Evolutionary conservation across 2,888 invertebrate species (phyloP).

Genomic region (Xanthorhoe spadicearia): DNA sequence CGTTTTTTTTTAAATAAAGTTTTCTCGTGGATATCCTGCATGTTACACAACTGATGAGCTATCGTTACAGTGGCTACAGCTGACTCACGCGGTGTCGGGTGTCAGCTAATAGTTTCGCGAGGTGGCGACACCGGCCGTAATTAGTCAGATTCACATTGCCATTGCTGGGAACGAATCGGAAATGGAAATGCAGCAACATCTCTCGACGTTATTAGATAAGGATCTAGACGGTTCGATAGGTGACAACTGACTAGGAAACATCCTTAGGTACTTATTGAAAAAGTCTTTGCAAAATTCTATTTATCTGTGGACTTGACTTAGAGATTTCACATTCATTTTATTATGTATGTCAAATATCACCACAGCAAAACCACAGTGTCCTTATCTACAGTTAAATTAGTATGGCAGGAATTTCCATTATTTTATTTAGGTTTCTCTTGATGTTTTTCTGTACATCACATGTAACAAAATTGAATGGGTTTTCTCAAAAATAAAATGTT

Average conservation of each 20-base stretch:
- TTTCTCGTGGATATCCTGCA: not conserved
- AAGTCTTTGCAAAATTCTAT: too few relatives aligned
- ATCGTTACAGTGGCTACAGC: slow-evolving; percentile 13
- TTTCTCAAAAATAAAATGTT: too few relatives aligned
- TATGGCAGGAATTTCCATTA: not conserved
- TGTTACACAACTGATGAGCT: slow-evolving; percentile 5
- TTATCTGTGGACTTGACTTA: too few relatives aligned
- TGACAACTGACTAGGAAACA: not conserved
- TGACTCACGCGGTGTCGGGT: slow-evolving; percentile 31
- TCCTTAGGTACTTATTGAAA: not conserved
- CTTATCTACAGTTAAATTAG: not conserved
- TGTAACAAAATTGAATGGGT: too few relatives aligned
- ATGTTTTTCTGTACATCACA: not conserved
- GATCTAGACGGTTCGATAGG: not conserved
- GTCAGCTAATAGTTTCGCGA: slow-evolving; percentile 40
- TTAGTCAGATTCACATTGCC: slow-evolving; percentile 36
- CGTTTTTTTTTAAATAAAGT: too few relatives aligned
- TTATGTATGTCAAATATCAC: too few relatives aligned
- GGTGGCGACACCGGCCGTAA: slow-evolving; percentile 39
- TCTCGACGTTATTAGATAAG: slow-evolving; percentile 11
- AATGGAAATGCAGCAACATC: slow-evolving; percentile 21
- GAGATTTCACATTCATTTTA: too few relatives aligned
- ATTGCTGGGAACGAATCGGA: slow-evolving; percentile 28
- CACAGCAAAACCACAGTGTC: too few relatives aligned
- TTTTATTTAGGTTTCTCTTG: not conserved